A percentile compares a stretch with the other conserved stretches of the same genome.
Evolutionary conservation across 2,888 invertebrate species (phyloP).

Genomic region (Caradrina clavipalpis): DNA sequence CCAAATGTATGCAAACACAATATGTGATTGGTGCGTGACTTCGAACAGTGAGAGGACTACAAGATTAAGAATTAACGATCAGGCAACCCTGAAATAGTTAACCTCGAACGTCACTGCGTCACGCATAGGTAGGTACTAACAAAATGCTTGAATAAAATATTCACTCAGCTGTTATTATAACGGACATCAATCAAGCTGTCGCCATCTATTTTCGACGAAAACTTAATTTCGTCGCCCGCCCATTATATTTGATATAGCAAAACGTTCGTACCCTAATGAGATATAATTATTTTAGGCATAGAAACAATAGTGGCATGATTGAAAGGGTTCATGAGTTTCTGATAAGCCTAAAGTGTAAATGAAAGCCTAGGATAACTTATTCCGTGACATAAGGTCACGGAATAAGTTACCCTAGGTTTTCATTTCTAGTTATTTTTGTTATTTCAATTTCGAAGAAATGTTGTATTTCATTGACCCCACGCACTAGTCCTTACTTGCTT

Average conservation of each 20-base stretch:
- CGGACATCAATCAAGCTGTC: slow-evolving; percentile 86
- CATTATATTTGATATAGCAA: slow-evolving; percentile 69
- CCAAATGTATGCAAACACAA: slow-evolving; percentile 68
- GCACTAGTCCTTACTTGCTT: background rate
- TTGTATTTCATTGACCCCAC: slow-evolving; percentile 3
- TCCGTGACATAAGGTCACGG: slow-evolving; percentile 17
- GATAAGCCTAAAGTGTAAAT: slow-evolving; percentile 45
- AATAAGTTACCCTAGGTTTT: no score
- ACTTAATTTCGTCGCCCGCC: slow-evolving; percentile 81
- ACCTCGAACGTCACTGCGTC: slow-evolving; percentile 81
- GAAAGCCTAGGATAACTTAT: slow-evolving; percentile 36
- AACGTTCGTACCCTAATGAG: slow-evolving; percentile 68
- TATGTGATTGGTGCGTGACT: slow-evolving; percentile 79
- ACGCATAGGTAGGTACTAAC: slow-evolving; percentile 78
- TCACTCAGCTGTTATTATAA: slow-evolving; percentile 84
- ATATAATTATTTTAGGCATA: slow-evolving; percentile 67
- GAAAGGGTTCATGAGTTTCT: slow-evolving; percentile 43
- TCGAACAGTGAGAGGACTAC: slow-evolving; percentile 76
- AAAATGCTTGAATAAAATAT: slow-evolving; percentile 85
- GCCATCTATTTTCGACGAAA: slow-evolving; percentile 83
- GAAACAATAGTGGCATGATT: slow-evolving; percentile 63
- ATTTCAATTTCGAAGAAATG: slow-evolving; percentile 32
- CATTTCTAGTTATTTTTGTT: slow-evolving; percentile 4
- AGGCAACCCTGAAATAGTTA: slow-evolving; percentile 83
- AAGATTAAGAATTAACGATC: slow-evolving; percentile 83